Evolutionary conservation across 2,113 vertebrate species (phyloP).

Genomic region (Sturnus vulgaris): DNA sequence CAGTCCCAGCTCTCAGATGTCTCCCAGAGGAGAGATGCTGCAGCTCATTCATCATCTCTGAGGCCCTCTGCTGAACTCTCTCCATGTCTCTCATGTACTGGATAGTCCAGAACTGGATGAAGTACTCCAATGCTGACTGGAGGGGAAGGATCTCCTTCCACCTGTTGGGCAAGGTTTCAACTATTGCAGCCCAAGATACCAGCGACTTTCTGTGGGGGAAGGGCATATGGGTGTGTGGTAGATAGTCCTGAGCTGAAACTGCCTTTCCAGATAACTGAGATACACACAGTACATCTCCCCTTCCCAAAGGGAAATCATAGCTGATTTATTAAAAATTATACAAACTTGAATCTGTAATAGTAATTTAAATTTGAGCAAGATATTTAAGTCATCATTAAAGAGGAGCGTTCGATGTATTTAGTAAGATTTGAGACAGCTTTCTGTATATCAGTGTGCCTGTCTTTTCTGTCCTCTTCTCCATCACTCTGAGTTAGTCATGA

Average conservation of each 20-base stretch:
- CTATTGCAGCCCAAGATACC: neutral
- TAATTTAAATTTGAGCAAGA: neutral
- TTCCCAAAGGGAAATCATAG: neutral
- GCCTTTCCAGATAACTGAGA: neutral
- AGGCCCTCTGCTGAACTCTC: neutral
- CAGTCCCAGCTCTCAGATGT: neutral
- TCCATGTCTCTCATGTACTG: neutral
- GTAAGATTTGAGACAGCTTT: neutral
- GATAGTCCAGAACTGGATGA: neutral
- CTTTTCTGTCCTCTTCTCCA: neutral
- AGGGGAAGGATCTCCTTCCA: neutral
- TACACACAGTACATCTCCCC: rapidly evolving
- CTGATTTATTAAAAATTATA: neutral
- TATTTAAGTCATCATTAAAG: neutral
- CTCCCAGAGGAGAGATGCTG: neutral
- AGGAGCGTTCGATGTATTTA: neutral
- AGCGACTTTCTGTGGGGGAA: neutral
- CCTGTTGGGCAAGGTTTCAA: neutral
- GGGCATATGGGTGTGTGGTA: rapidly evolving
- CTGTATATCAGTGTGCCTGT: neutral
- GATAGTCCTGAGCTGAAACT: neutral
- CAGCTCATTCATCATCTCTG: neutral
- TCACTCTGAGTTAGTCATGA: neutral
- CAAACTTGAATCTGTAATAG: neutral
- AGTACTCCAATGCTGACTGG: neutral